These are phyloP conservation scores for Monopterus albus DNA, from an alignment of 2,113 vertebrate genomes.

Conservation along the genomic window DNA sequence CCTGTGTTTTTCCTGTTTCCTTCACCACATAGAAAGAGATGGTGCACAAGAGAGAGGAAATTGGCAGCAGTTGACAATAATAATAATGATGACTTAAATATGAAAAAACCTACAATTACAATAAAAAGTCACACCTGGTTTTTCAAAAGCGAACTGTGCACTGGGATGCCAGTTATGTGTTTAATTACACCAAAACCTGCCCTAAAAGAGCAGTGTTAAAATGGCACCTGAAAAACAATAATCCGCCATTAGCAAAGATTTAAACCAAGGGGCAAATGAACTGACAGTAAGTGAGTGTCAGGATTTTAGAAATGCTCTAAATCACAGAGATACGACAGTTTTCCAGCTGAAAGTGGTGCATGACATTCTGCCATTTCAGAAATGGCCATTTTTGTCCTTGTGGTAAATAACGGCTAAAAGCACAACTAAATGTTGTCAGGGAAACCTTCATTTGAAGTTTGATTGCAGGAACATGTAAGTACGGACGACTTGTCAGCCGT, in stretches of 20 bases:
- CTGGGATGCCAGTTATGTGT: conserved; percentile 9
- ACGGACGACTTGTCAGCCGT: background rate
- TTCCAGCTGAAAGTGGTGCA: conserved; percentile 1
- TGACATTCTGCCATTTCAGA: conserved; percentile 30
- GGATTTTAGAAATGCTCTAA: background rate
- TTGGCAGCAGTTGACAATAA: conserved; percentile 41
- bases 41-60: conserved; percentile 44
- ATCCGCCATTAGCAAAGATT: conserved; percentile 1
- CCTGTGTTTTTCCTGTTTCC: conserved; percentile 4
- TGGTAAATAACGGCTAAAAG: conserved; percentile 44
- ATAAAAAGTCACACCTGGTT: conserved; percentile 56
- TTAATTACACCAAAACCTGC: conserved; percentile 33
- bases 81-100: conserved; percentile 33
- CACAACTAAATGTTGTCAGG: conserved; percentile 29
- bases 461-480: background rate
- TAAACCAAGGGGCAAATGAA: conserved; percentile 4
- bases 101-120: conserved; percentile 17
- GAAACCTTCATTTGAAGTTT: conserved; percentile 18
- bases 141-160: conserved; percentile 47
- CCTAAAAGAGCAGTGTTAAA: conserved; percentile 7
- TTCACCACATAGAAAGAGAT: background rate
- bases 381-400: conserved; percentile 6
- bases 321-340: background rate
- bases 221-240: conserved; percentile 10
- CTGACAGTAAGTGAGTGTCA: background rate